Conservation (phyloP, 2,888 invertebrate species). For the Amblyjoppa proteus region DNA sequence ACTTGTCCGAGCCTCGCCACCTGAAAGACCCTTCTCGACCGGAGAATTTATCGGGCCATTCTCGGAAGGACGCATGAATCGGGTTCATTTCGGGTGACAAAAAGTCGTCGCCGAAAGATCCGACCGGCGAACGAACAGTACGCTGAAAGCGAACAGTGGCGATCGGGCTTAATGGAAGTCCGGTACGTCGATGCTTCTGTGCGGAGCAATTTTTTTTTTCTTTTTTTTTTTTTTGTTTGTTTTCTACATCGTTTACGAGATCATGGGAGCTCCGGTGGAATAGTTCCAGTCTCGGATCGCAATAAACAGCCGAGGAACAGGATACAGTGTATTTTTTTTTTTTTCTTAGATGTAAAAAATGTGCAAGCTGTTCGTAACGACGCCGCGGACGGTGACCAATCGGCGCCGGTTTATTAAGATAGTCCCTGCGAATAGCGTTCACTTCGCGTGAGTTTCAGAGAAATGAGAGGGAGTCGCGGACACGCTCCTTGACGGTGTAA, state of each 20-base stretch:
- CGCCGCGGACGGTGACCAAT: slow-evolving; percentile 32
- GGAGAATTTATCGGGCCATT: neutral
- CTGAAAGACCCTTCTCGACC: neutral
- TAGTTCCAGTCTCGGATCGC: too few species aligned
- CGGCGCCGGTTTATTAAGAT: slow-evolving; percentile 46
- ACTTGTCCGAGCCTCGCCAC: slow-evolving; percentile 74
- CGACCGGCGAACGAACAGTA: neutral
- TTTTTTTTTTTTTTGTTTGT: too few species aligned
- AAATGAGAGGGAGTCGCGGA: too few species aligned
- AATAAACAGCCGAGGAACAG: too few species aligned
- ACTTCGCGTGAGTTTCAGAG: too few species aligned
- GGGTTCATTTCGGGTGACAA: neutral
- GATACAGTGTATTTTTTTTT: neutral
- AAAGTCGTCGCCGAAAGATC: neutral
- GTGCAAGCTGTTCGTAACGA: slow-evolving; percentile 45
- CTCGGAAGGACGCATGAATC: slow-evolving; percentile 10
- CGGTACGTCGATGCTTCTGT: too few species aligned
- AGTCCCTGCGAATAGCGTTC: too few species aligned
- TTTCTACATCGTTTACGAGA: too few species aligned
- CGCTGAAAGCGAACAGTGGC: neutral
- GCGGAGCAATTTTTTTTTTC: too few species aligned
- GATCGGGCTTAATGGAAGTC: neutral
- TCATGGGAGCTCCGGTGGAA: too few species aligned
- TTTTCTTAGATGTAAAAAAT: slow-evolving; percentile 19
- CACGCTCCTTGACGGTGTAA: too few species aligned